Evolutionary conservation across 1,140 invertebrate species (phyloP).

Genomic region (Aphelenchoides avenae): DNA sequence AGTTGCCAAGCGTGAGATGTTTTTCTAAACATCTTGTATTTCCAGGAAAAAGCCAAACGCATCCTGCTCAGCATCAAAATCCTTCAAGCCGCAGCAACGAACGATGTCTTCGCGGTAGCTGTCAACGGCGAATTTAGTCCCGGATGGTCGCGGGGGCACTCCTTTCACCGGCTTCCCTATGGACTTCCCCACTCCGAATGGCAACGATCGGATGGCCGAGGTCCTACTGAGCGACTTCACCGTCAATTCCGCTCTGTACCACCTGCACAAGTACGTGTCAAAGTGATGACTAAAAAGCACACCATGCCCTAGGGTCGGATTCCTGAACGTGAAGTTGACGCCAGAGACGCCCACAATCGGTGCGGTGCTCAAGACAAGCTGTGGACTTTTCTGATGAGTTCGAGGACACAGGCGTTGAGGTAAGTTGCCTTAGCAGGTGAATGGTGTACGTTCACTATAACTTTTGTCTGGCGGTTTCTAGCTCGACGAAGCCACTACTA

Average conservation of each 20-base stretch:
- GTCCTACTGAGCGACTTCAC: slow-evolving; percentile 44
- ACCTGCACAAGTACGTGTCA: no score
- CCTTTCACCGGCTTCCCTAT: slow-evolving; percentile 44
- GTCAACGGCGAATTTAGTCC: slow-evolving; percentile 43
- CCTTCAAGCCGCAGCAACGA: slow-evolving; percentile 37
- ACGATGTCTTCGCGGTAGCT: slow-evolving; percentile 40
- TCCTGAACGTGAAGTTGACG: no score
- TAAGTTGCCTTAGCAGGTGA: no score
- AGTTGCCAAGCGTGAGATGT: no score
- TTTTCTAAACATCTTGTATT: background rate
- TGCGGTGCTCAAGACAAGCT: slow-evolving; percentile 44
- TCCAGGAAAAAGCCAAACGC: slow-evolving; percentile 35
- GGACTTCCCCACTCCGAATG: slow-evolving; percentile 33
- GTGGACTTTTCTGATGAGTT: slow-evolving; percentile 42
- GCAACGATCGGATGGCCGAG: slow-evolving; percentile 38
- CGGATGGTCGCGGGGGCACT: slow-evolving; percentile 28
- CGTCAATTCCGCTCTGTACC: slow-evolving; percentile 44
- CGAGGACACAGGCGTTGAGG: slow-evolving; percentile 39
- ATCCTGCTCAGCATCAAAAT: slow-evolving; percentile 36
- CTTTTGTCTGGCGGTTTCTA: slow-evolving; percentile 29
- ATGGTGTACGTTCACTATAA: no score
- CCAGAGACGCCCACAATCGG: slow-evolving; percentile 51
- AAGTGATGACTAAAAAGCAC: no score
- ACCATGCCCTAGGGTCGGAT: no score
- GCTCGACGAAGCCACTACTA: background rate